phyloP scores from a whole-genome alignment of 1,140 invertebrate genomes.

The Pseudachorutes palmiensis region DNA sequence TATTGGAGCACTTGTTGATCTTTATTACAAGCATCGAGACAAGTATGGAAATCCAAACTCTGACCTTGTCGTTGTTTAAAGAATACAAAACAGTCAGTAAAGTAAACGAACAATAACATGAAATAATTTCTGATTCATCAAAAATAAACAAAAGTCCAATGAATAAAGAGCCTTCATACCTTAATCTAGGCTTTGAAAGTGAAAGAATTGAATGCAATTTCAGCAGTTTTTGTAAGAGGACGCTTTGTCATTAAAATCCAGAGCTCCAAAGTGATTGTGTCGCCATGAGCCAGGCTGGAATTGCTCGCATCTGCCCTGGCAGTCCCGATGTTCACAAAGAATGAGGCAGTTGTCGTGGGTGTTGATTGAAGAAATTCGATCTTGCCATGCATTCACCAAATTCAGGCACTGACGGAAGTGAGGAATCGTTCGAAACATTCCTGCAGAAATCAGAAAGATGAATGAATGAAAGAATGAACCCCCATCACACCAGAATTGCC shows the following conservation, averaged over 20 bases:
- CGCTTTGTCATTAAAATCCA: constrained; percentile 19
- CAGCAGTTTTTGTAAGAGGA: constrained; percentile 16
- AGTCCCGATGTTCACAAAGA: constrained; percentile 20
- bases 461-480: not conserved
- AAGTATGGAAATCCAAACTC: no score
- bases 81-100: no score
- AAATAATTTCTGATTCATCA: no score
- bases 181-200: no score
- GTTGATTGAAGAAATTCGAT: constrained; percentile 18
- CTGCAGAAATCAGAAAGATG: not conserved
- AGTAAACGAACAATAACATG: no score
- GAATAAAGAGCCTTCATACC: no score
- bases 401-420: constrained; percentile 11
- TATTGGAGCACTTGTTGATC: no score
- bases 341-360: constrained; percentile 17
- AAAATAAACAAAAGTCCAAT: no score
- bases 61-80: no score
- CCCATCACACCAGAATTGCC: not conserved
- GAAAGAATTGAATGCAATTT: not conserved
- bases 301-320: constrained; percentile 18
- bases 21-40: no score
- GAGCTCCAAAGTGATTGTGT: constrained; percentile 13
- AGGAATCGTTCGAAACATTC: not conserved
- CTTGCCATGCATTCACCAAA: constrained; percentile 6
- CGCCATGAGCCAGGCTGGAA: constrained; percentile 13